phyloP scores from a whole-genome alignment of 1,140 invertebrate genomes.

The Philotrypesis tridentata region DNA sequence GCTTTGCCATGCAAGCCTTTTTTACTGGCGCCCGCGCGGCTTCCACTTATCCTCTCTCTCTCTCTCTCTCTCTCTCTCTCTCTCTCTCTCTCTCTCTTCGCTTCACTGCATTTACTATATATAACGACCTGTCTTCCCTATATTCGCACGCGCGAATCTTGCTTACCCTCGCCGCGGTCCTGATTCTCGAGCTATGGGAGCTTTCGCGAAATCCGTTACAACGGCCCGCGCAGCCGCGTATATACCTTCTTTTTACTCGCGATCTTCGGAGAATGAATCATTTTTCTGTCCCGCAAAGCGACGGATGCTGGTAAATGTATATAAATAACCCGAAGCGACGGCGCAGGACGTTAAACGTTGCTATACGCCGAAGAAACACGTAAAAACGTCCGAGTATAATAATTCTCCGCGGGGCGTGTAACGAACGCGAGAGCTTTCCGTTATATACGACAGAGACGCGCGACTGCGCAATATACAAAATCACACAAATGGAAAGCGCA shows the following conservation, averaged over 20 bases:
- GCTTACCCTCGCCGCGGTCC: background rate
- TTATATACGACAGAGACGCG: background rate
- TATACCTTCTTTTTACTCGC: too few relatives aligned
- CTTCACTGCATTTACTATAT: too few relatives aligned
- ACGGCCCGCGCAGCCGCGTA: too few relatives aligned
- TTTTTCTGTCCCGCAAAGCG: too few relatives aligned
- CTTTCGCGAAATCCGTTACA: too few relatives aligned
- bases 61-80: too few relatives aligned
- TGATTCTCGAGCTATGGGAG: background rate
- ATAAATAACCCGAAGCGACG: too few relatives aligned
- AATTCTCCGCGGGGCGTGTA: background rate
- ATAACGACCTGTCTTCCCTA: too few relatives aligned
- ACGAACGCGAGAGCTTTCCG: background rate
- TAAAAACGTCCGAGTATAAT: background rate
- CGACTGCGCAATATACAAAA: background rate
- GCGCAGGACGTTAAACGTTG: too few relatives aligned
- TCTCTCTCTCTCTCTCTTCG: too few relatives aligned
- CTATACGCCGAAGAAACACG: background rate
- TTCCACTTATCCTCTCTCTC: background rate
- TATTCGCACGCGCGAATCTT: background rate
- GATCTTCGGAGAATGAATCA: too few relatives aligned
- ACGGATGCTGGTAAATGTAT: too few relatives aligned
- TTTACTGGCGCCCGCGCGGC: background rate
- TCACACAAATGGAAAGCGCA: background rate
- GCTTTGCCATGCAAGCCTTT: background rate